Conservation (phyloP, 1,140 invertebrate species). For the Odontomachus brunneus region DNA sequence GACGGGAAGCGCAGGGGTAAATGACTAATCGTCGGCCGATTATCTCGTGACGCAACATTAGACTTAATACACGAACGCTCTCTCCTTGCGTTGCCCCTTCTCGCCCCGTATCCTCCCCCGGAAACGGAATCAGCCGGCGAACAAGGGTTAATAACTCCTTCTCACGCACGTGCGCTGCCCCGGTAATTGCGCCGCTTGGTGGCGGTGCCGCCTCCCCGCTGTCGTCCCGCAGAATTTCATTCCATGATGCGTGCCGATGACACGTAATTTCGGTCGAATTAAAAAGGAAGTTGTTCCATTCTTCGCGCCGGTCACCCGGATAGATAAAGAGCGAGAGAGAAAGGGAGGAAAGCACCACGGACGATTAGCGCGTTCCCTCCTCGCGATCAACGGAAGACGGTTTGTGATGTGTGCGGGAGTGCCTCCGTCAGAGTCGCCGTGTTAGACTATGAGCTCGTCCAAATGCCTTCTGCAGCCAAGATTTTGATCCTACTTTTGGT, state of each 20-base stretch:
- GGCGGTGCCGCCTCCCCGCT: not conserved
- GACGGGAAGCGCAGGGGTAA: conserved; percentile 35
- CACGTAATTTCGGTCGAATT: conserved; percentile 29
- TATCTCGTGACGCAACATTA: conserved; percentile 73
- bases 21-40: conserved; percentile 68
- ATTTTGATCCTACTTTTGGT: too few relatives aligned
- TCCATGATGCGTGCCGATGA: conserved; percentile 21
- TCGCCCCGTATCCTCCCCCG: conserved; percentile 35
- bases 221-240: conserved; percentile 35
- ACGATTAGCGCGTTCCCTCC: not conserved
- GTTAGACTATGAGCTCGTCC: not conserved
- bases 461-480: too few relatives aligned
- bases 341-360: not conserved
- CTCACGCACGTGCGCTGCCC: conserved; percentile 63
- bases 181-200: conserved; percentile 36
- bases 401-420: not conserved
- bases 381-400: not conserved
- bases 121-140: conserved; percentile 60
- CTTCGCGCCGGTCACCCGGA: not conserved
- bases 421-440: not conserved
- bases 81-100: conserved; percentile 29
- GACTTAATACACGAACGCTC: conserved; percentile 61
- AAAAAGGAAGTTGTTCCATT: conserved; percentile 33
- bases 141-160: conserved; percentile 68
- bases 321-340: conserved; percentile 7